phyloP scores from a whole-genome alignment of 2,113 vertebrate genomes.

The Herpetotheres cachinnans region DNA sequence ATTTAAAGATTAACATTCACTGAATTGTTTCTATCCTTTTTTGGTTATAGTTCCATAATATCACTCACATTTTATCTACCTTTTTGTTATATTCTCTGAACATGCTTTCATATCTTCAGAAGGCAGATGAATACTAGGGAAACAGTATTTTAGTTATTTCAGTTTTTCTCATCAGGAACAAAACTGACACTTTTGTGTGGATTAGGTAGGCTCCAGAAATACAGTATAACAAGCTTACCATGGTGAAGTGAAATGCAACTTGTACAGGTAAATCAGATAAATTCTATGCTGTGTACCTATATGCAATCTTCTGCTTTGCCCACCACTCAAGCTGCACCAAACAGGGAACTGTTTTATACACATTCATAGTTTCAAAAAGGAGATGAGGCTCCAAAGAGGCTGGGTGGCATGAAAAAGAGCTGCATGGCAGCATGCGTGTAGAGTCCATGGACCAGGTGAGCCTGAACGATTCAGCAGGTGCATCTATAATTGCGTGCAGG shows the following conservation, averaged over 20 bases:
- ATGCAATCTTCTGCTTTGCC: not conserved
- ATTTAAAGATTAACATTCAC: constrained; percentile 5
- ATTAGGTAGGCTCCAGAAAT: not conserved
- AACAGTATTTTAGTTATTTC: not conserved
- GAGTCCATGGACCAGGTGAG: not conserved
- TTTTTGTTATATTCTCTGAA: constrained; percentile 17
- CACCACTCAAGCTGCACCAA: not conserved
- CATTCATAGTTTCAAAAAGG: not conserved
- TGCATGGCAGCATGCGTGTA: too few species aligned
- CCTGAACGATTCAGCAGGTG: not conserved
- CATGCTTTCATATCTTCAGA: not conserved
- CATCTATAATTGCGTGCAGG: not conserved
- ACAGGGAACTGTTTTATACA: not conserved
- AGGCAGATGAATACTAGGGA: not conserved
- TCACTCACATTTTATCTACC: not conserved
- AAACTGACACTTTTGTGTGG: not conserved
- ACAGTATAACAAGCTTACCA: not conserved
- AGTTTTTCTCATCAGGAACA: not conserved
- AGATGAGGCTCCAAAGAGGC: not conserved
- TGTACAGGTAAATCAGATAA: not conserved
- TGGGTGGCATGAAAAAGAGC: not conserved
- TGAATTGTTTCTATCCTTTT: not conserved
- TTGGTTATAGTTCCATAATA: not conserved
- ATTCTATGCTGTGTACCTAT: not conserved
- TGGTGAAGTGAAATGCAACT: not conserved